Evolutionary conservation across 2,888 invertebrate species (phyloP).

Genomic region (Dichetophora obliterata): DNA sequence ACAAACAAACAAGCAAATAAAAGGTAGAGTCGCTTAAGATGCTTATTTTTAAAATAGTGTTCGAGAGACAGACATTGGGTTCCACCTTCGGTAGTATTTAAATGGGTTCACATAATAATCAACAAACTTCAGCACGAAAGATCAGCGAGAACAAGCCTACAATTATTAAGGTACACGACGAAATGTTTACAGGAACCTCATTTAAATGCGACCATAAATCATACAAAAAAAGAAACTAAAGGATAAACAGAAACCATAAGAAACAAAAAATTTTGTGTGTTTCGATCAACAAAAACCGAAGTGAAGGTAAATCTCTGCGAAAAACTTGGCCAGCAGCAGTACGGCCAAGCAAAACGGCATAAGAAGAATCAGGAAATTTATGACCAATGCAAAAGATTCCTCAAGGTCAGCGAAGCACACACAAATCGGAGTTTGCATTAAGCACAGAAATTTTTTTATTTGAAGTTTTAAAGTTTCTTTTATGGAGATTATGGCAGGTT

Average conservation of each 20-base stretch:
- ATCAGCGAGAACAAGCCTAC: neutral
- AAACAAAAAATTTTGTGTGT: neutral
- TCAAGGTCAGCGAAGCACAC: slow-evolving; percentile 59
- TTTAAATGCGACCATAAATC: slow-evolving; percentile 65
- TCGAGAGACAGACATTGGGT: slow-evolving; percentile 49
- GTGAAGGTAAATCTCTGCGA: slow-evolving; percentile 35
- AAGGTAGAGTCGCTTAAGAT: slow-evolving; percentile 35
- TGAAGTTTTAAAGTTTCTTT: neutral
- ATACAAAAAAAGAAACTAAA: slow-evolving; percentile 48
- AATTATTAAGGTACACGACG: slow-evolving; percentile 11
- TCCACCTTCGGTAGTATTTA: neutral
- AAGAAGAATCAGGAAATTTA: slow-evolving; percentile 56
- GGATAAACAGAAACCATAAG: slow-evolving; percentile 32
- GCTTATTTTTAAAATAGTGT: slow-evolving; percentile 57
- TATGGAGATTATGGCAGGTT: no score
- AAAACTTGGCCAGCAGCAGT: slow-evolving; percentile 10
- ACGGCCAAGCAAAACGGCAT: slow-evolving; percentile 11
- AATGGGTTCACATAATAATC: slow-evolving; percentile 15
- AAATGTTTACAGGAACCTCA: slow-evolving; percentile 65
- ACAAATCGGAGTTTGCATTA: slow-evolving; percentile 17
- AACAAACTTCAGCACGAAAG: neutral
- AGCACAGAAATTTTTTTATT: neutral
- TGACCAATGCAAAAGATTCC: slow-evolving; percentile 60
- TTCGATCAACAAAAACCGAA: slow-evolving; percentile 34
- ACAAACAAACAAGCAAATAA: neutral